phyloP scores from a whole-genome alignment of 1,140 invertebrate genomes.

The Ditylenchus dipsaci region DNA sequence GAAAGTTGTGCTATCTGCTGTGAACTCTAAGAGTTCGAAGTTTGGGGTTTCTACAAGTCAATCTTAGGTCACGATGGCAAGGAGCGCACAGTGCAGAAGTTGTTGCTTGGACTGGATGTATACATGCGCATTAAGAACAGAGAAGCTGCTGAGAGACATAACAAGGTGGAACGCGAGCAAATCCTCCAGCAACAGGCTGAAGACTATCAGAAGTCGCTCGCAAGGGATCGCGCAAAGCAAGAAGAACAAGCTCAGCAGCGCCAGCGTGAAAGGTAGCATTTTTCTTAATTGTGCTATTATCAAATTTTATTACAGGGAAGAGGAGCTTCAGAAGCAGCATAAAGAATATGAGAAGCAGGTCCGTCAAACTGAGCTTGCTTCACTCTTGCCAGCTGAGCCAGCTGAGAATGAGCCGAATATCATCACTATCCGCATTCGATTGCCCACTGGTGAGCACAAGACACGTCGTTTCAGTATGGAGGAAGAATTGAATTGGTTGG shows the following conservation, averaged over 20 bases:
- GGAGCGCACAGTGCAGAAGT: slow-evolving; percentile 26
- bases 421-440: slow-evolving; percentile 38
- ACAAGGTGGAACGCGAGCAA: slow-evolving; percentile 36
- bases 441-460: slow-evolving; percentile 25
- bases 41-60: neutral
- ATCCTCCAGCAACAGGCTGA: slow-evolving; percentile 35
- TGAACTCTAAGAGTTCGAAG: too few relatives aligned
- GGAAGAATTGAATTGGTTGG: slow-evolving; percentile 27
- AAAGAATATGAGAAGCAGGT: slow-evolving; percentile 9
- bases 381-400: slow-evolving; percentile 33
- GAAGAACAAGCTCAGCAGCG: slow-evolving; percentile 15
- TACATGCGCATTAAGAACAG: slow-evolving; percentile 32
- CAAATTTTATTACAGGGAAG: slow-evolving; percentile 17
- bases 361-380: slow-evolving; percentile 13
- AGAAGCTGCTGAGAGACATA: slow-evolving; percentile 25
- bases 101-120: slow-evolving; percentile 26
- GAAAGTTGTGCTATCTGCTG: too few relatives aligned
- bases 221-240: slow-evolving; percentile 33
- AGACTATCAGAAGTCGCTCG: slow-evolving; percentile 38
- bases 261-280: slow-evolving; percentile 27
- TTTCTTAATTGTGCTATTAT: neutral
- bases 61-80: slow-evolving; percentile 21
- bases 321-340: slow-evolving; percentile 10
- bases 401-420: slow-evolving; percentile 12
- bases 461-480: slow-evolving; percentile 32